These are phyloP conservation scores for Eilema depressum DNA, from an alignment of 2,888 invertebrate species.

Conservation along the genomic window DNA sequence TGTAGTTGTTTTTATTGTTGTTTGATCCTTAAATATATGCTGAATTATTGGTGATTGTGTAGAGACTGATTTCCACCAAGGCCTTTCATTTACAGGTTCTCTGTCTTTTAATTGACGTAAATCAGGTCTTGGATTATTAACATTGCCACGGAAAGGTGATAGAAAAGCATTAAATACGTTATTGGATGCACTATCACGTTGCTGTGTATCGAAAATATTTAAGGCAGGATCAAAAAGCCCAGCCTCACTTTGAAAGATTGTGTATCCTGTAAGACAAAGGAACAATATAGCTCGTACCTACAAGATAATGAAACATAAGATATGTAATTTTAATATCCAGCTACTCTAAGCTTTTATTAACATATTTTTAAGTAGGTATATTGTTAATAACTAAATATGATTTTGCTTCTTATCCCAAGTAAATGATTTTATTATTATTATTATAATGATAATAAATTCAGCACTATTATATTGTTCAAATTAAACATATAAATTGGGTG, in stretches of 20 bases:
- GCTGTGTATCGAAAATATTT: conserved; percentile 24
- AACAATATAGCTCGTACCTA: neutral
- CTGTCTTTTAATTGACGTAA: neutral
- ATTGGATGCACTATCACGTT: conserved; percentile 5
- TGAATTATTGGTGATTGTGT: conserved; percentile 11
- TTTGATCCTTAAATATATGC: conserved; percentile 6
- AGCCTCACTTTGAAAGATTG: conserved; percentile 17
- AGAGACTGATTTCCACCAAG: neutral
- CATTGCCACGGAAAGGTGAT: conserved; percentile 16
- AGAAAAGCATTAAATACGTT: conserved; percentile 6
- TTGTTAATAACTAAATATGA: too few species aligned
- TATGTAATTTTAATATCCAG: neutral
- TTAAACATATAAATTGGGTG: neutral
- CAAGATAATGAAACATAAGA: neutral
- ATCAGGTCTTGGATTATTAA: neutral
- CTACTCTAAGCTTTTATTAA: too few species aligned
- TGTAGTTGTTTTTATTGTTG: neutral
- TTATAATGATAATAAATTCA: neutral
- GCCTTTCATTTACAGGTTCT: neutral
- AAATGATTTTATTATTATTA: too few species aligned
- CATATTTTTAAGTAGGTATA: too few species aligned
- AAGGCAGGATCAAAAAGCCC: conserved; percentile 24
- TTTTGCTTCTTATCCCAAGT: too few species aligned
- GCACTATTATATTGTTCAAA: neutral
- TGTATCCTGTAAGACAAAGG: conserved; percentile 24